A percentile compares a stretch with the other conserved stretches of the same genome.
Conservation (phyloP, 2,113 vertebrate species). For the Ptilonorhynchus violaceus region DNA sequence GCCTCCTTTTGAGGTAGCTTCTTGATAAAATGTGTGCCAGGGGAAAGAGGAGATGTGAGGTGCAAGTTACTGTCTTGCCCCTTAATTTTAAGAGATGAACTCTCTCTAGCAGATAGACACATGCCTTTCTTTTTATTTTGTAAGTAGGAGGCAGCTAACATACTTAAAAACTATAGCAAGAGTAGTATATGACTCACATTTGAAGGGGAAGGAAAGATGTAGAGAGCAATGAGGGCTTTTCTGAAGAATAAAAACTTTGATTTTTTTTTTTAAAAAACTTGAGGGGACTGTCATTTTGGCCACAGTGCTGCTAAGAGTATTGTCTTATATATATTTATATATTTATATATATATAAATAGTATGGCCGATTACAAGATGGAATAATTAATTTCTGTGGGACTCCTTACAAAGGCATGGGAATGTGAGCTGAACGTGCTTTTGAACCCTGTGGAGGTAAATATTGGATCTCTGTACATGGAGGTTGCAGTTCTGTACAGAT, state of each 20-base stretch:
- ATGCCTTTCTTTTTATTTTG: background rate
- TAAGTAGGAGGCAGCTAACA: background rate
- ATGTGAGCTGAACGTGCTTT: background rate
- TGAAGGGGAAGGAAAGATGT: background rate
- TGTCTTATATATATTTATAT: background rate
- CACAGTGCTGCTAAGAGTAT: background rate
- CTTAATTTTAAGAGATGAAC: background rate
- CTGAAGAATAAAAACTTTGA: background rate
- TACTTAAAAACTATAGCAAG: background rate
- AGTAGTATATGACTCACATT: background rate
- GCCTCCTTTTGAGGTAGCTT: background rate
- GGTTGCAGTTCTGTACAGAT: background rate
- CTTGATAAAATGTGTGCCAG: background rate
- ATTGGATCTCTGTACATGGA: background rate
- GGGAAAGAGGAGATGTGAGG: background rate
- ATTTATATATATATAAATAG: background rate
- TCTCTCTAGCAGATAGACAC: background rate
- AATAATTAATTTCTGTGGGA: background rate
- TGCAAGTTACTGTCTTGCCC: background rate
- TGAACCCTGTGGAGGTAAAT: background rate
- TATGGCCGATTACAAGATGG: background rate
- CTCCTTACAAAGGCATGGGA: background rate
- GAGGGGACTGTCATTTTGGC: background rate
- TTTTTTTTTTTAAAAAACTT: background rate
- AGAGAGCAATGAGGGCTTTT: background rate